Evolutionary conservation across 2,888 invertebrate species (phyloP).

Genomic region (Thereva nobilitata): DNA sequence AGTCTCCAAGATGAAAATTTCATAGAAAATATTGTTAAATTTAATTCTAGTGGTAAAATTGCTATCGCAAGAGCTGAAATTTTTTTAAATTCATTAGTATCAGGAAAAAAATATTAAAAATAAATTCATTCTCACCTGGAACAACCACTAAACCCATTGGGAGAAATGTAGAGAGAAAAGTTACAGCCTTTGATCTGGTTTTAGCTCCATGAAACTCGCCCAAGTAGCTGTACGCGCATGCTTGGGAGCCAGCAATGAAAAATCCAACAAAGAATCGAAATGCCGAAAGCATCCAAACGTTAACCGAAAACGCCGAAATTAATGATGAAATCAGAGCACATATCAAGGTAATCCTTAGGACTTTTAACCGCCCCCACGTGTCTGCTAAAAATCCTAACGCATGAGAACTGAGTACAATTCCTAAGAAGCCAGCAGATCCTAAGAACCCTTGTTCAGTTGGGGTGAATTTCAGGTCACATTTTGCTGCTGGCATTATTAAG

Average conservation of each 20-base stretch:
- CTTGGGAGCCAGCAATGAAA: conserved; percentile 59
- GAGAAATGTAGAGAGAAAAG: conserved; percentile 63
- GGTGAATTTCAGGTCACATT: conserved; percentile 69
- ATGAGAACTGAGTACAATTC: conserved; percentile 74
- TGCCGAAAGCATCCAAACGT: conserved; percentile 63
- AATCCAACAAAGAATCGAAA: conserved; percentile 71
- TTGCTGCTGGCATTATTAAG: conserved; percentile 68
- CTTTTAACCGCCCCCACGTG: conserved; percentile 68
- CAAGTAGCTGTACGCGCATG: conserved; percentile 64
- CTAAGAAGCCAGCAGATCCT: conserved; percentile 68
- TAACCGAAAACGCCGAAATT: conserved; percentile 65
- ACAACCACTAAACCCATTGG: conserved; percentile 63
- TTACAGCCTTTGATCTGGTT: conserved; percentile 61
- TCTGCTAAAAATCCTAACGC: conserved; percentile 82
- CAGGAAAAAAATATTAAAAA: too few relatives aligned
- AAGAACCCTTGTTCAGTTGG: conserved; percentile 66
- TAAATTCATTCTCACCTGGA: conserved; percentile 55
- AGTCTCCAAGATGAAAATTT: conserved; percentile 75
- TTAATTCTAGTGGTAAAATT: conserved; percentile 66
- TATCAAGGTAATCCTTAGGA: conserved; percentile 61
- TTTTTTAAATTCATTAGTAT: conserved; percentile 24
- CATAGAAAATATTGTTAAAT: conserved; percentile 61
- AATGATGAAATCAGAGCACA: conserved; percentile 63
- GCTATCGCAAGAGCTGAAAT: conserved; percentile 67
- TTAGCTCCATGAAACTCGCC: conserved; percentile 64